Conservation (phyloP, 1,140 invertebrate genomes). For the Drosophila bipectinata region DNA sequence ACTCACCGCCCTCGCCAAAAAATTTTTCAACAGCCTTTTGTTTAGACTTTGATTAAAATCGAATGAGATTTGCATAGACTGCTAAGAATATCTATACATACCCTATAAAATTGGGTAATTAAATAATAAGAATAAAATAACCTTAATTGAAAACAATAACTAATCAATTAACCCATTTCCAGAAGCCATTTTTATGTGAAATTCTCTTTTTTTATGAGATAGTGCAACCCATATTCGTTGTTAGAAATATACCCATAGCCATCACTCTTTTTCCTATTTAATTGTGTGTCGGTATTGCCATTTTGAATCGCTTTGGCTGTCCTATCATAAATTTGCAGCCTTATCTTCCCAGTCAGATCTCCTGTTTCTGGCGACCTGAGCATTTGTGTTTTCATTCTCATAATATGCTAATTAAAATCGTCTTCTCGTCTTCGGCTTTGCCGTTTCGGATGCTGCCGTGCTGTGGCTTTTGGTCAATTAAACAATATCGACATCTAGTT, state of each 20-base stretch:
- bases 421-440: conserved; percentile 26
- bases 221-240: conserved; percentile 34
- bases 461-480: conserved; percentile 65
- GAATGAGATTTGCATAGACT: conserved; percentile 9
- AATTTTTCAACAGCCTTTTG: conserved; percentile 24
- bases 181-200: background rate
- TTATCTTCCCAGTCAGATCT: conserved; percentile 64
- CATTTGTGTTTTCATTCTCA: conserved; percentile 73
- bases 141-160: background rate
- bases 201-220: background rate
- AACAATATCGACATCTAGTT: conserved; percentile 82
- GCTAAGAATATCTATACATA: background rate
- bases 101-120: background rate
- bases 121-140: background rate
- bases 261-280: conserved; percentile 52
- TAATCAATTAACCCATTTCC: background rate
- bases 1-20: conserved; percentile 33
- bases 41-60: conserved; percentile 6
- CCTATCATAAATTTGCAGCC: conserved; percentile 73
- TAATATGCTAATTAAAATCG: conserved; percentile 79
- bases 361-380: conserved; percentile 44
- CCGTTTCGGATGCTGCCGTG: conserved; percentile 21
- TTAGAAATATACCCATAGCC: background rate
- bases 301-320: conserved; percentile 66
- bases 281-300: conserved; percentile 79